Base-by-base conservation (phyloP, 2,113 vertebrate genomes). In the Heterochromis multidens region DNA sequence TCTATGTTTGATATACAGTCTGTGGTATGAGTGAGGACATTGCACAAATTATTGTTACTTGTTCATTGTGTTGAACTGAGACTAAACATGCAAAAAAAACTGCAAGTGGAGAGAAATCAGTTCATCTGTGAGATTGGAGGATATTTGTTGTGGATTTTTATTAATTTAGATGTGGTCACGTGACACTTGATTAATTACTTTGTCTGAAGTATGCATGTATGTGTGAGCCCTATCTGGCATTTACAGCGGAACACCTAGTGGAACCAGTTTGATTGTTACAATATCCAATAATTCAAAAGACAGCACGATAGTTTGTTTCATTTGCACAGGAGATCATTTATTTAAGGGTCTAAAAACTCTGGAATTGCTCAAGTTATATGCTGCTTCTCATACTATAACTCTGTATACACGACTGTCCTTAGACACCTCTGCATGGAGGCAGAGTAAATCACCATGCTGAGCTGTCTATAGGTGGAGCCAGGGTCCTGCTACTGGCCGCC, bases 381-480 rank as follows among this genome's bases (percentile, higher is more conserved):
- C 82, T 23, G 12, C 58, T 3, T 52, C 59, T 65, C 35, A 33
- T 23, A 1, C 87, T 46, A 10, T 31, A 79, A 58, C 63, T 9
- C 65, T 11, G 21, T 33, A 25, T 31, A 37, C 59, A 21, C 11
- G 59, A 80, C 57, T 46, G 79, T 87, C 79, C 27, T 60, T 77
- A 60, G 90, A 86, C 89, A 85, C 86, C 78, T 82, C 82, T 10
- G 85, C 88, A 16, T 46, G 74, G 58, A 82, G 78, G 70, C 79
- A 12, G 83, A 85, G 89, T 91, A 85, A 89, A 90, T 85, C 87
- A 81, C 79, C 84, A 76, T 27, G 63, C 76, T 27, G 89, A 81
- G 91, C 90, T 70, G 89, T 92, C 89, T 87, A 67, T 92, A 89
- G 91, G 91, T 67, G 88, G 90, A 91, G 92, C 83, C 93, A 79